Conservation (phyloP, 2,797 vertebrate genomes). For the Neosilurus hyrtlii region DNA sequence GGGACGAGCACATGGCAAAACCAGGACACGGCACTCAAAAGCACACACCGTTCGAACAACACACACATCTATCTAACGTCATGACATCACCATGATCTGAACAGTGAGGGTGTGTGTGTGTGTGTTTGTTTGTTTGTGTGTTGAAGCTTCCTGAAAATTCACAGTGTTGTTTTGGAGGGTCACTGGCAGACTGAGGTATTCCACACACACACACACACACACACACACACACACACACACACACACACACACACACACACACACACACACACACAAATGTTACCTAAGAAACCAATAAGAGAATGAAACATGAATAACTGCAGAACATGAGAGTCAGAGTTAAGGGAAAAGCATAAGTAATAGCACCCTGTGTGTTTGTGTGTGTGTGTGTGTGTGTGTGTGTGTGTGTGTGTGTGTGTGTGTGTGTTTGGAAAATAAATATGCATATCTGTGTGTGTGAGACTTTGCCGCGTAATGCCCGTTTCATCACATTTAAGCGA, state of each 20-base stretch:
- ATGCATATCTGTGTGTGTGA: neutral
- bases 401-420: slow-evolving; percentile 10
- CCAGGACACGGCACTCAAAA: neutral
- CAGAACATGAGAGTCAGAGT: neutral
- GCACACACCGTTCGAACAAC: neutral
- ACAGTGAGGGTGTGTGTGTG: neutral
- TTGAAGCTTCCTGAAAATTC: slow-evolving; percentile 46
- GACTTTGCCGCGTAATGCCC: slow-evolving; percentile 37
- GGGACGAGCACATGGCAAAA: slow-evolving; percentile 8
- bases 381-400: slow-evolving; percentile 1
- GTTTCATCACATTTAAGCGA: neutral
- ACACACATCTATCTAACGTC: neutral
- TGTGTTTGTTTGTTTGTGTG: neutral
- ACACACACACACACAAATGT: neutral
- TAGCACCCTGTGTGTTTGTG: slow-evolving; percentile 46
- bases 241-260: slow-evolving; percentile 35
- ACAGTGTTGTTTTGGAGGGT: slow-evolving; percentile 50
- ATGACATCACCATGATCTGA: slow-evolving; percentile 1
- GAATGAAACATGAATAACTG: neutral
- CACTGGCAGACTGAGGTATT: slow-evolving; percentile 69
- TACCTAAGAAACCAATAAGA: neutral
- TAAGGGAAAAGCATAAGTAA: slow-evolving; percentile 32
- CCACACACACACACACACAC: slow-evolving; percentile 57
- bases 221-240: slow-evolving; percentile 41
- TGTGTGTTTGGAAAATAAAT: slow-evolving; percentile 1